These are phyloP conservation scores for Periphyllus acericola DNA, from an alignment of 2,888 invertebrate species.

Conservation along the genomic window DNA sequence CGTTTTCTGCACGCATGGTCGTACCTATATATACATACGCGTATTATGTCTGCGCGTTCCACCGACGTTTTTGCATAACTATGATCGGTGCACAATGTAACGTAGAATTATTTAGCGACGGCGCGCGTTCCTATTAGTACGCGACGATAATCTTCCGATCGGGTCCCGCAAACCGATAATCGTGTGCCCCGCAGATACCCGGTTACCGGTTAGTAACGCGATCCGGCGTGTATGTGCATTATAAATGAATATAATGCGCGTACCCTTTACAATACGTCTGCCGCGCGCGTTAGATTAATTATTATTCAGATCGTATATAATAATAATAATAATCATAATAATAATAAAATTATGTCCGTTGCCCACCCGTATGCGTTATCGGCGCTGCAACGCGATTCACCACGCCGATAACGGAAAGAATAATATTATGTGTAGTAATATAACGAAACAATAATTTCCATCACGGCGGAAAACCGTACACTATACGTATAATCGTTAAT, in stretches of 20 bases:
- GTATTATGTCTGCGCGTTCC: neutral
- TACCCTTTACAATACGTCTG: neutral
- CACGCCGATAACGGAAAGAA: constrained; percentile 14
- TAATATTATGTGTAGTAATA: neutral
- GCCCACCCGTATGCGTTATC: neutral
- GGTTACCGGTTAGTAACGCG: constrained; percentile 7
- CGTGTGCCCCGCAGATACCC: constrained; percentile 44
- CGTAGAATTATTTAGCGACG: neutral
- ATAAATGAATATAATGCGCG: neutral
- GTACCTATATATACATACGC: neutral
- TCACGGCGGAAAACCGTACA: constrained; percentile 19
- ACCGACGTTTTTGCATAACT: neutral
- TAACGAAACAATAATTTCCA: neutral
- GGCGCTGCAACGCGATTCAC: neutral
- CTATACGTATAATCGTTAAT: constrained; percentile 31
- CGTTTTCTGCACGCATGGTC: neutral
- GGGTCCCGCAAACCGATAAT: constrained; percentile 5
- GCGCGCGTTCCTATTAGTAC: neutral
- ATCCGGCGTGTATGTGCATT: neutral
- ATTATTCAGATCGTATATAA: constrained; percentile 27
- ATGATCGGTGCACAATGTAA: too few relatives aligned
- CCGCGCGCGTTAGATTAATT: constrained; percentile 42
- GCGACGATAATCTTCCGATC: constrained; percentile 18
- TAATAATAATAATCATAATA: neutral
- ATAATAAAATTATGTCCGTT: too few relatives aligned